Conservation (phyloP, 2,888 invertebrate species). For the Leucoptera coffeella region DNA sequence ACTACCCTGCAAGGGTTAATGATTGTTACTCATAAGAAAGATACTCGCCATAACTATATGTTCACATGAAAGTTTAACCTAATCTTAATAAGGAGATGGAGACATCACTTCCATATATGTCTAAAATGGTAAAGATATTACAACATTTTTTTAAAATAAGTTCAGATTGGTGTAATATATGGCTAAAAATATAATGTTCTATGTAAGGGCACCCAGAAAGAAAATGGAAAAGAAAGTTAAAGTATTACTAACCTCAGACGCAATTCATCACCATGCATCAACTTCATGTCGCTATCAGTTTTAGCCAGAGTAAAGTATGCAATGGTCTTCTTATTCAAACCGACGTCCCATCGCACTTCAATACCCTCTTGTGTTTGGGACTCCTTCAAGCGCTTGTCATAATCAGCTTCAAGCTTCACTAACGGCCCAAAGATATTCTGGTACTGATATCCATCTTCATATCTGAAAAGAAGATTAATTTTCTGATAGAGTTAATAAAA, state of each 20-base stretch:
- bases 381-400: conserved; percentile 95
- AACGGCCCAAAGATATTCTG: conserved; percentile 97
- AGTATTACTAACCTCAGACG: conserved; percentile 63
- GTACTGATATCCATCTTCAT: conserved; percentile 99
- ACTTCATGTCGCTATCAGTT: conserved; percentile 96
- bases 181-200: no score
- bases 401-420: conserved; percentile 96
- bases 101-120: no score
- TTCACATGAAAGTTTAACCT: no score
- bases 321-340: conserved; percentile 95
- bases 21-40: no score
- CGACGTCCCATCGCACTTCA: conserved; percentile 97
- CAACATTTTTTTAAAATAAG: no score
- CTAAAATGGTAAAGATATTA: no score
- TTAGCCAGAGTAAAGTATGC: conserved; percentile 97
- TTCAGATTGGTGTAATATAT: no score
- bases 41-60: no score
- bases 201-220: no score
- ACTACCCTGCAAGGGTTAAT: no score
- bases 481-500: conserved; percentile 6
- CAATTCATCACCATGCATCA: conserved; percentile 98
- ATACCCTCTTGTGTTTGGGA: conserved; percentile 98
- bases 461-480: conserved; percentile 41
- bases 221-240: no score
- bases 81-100: no score